phyloP scores from a whole-genome alignment of 92 coral and sea anemone genomes.

The Actinernus sp. region DNA sequence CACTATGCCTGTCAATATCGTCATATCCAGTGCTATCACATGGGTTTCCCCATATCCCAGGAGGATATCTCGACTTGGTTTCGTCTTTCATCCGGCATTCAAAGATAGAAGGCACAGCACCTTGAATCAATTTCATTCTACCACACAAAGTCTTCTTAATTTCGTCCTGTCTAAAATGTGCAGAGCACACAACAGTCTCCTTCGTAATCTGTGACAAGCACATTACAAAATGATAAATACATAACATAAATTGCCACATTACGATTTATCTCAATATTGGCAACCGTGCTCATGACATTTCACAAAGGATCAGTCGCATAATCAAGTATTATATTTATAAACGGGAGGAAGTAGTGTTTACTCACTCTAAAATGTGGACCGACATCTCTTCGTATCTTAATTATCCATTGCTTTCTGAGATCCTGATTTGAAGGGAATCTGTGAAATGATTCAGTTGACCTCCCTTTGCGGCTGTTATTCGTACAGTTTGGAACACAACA shows the following conservation, averaged over 20 bases:
- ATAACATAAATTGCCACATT: constrained; percentile 1
- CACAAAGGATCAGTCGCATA: too few relatives aligned
- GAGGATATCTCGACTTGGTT: too few relatives aligned
- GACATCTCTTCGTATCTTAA: constrained; percentile 12
- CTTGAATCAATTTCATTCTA: constrained; percentile 6
- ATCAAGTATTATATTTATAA: too few relatives aligned
- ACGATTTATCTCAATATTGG: too few relatives aligned
- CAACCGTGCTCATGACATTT: too few relatives aligned
- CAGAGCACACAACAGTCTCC: constrained; percentile 14
- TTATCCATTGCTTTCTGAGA: constrained; percentile 26
- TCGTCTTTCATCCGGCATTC: too few relatives aligned
- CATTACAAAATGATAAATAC: too few relatives aligned
- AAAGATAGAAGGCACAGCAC: constrained; percentile 26
- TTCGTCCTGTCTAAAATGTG: constrained; percentile 20
- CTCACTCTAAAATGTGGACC: constrained; percentile 28
- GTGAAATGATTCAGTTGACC: constrained; percentile 16
- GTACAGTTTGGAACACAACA: constrained; percentile 28
- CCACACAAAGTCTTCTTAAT: constrained; percentile 20
- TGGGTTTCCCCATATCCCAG: too few relatives aligned
- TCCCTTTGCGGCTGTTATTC: constrained; percentile 11
- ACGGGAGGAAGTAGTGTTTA: not conserved
- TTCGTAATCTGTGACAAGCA: constrained; percentile 7
- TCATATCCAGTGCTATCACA: too few relatives aligned
- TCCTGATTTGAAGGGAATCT: constrained; percentile 17
- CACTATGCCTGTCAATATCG: too few relatives aligned